phyloP scores from a whole-genome alignment of 1,140 invertebrate species.

The Scaptodrosophila lebanonensis region DNA sequence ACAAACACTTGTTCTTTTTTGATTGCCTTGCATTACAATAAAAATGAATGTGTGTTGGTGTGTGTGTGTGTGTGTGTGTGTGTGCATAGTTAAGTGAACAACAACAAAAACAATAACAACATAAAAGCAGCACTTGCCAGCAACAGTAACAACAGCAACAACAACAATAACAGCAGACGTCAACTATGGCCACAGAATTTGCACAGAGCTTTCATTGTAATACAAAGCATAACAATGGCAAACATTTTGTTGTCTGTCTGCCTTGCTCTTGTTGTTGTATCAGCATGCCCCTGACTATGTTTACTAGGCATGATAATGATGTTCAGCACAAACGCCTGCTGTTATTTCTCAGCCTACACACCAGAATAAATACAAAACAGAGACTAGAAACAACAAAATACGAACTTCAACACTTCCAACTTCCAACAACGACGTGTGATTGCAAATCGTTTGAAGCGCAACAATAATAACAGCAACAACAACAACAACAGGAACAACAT shows the following conservation, averaged over 20 bases:
- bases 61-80: conserved; percentile 1
- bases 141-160: not conserved
- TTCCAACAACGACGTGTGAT: not conserved
- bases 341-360: conserved; percentile 11
- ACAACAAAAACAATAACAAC: not conserved
- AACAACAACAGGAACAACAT: conserved; percentile 4
- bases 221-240: conserved; percentile 64
- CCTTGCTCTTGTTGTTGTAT: conserved; percentile 16
- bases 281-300: conserved; percentile 31
- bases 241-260: conserved; percentile 17
- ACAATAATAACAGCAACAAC: conserved; percentile 12
- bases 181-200: conserved; percentile 24
- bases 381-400: conserved; percentile 39
- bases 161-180: not conserved
- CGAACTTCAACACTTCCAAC: conserved; percentile 60
- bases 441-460: not conserved
- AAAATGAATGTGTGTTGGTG: conserved; percentile 18
- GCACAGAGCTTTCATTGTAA: conserved; percentile 71
- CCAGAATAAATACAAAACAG: conserved; percentile 6
- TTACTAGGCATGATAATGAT: conserved; percentile 61
- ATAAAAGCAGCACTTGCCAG: conserved; percentile 26
- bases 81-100: conserved; percentile 13
- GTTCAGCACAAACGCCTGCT: conserved; percentile 36
- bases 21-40: not conserved
- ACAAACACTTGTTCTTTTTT: conserved; percentile 1